Conservation (phyloP, 1,140 invertebrate genomes). For the Neuroterus valhalla region DNA sequence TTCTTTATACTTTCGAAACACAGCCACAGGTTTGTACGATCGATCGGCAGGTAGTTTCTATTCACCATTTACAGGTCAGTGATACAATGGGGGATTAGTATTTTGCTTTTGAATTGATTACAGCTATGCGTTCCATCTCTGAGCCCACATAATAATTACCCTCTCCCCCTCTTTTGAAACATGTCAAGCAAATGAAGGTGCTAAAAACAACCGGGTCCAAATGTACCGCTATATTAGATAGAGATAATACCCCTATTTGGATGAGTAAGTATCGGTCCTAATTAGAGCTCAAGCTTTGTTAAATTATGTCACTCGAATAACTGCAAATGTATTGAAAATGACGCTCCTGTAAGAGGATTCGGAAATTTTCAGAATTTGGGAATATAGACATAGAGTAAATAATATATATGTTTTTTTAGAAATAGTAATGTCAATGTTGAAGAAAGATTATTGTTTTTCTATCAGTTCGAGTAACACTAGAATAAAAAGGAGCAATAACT, state of each 20-base stretch:
- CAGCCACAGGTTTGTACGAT: too few species aligned
- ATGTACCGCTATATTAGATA: conserved; percentile 66
- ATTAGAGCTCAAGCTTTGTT: conserved; percentile 13
- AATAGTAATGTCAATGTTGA: too few species aligned
- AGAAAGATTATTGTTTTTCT: too few species aligned
- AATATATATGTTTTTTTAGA: too few species aligned
- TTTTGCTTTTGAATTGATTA: conserved; percentile 35
- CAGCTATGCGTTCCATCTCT: conserved; percentile 37
- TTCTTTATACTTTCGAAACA: conserved; percentile 1
- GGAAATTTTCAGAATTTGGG: too few species aligned
- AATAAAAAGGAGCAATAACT: too few species aligned
- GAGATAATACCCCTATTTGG: conserved; percentile 68
- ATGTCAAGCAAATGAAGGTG: conserved; percentile 56
- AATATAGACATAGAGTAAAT: too few species aligned
- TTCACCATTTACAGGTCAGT: background rate
- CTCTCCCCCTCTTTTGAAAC: background rate
- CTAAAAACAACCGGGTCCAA: conserved; percentile 56
- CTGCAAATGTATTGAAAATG: too few species aligned
- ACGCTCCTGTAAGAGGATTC: too few species aligned
- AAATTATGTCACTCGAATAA: too few species aligned
- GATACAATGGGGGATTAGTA: conserved; percentile 18
- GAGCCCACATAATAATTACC: conserved; percentile 57
- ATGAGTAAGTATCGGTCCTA: conserved; percentile 34
- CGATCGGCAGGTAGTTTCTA: too few species aligned
- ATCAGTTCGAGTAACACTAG: too few species aligned